Base-by-base conservation (phyloP, 1,140 invertebrate species). In the Heterodera schachtii region DNA sequence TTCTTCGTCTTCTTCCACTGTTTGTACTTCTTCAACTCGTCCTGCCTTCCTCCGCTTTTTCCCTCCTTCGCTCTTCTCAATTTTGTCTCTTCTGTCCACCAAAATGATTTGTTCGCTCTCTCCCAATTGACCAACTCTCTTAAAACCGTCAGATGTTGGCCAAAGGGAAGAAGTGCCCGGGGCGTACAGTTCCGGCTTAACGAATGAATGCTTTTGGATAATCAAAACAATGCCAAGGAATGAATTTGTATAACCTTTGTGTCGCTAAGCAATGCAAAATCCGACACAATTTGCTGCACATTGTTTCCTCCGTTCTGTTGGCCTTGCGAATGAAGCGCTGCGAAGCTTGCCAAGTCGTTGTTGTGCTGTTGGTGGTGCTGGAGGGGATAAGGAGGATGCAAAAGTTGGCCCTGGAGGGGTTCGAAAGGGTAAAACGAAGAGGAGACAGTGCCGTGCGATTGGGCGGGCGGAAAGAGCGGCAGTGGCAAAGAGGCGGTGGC, bases 91-190 rank as follows among this genome's bases (percentile, higher is more conserved):
- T 60, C 57, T 60, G 57, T 19, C 57, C 9, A 60, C 13, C 1
- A 2, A 5, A 19, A 60, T 19, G 16, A 16, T 60, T 60, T 60
- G 57, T 60, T 60, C 57, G 16, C 57, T 3, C 19, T 60, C 57
- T 11, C 11, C 57, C 16, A 60, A 11, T 60, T 60, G 13, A 19
- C 11, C 57, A 5, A 11, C 49, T 52, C 49, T 52, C 11, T 52
- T 52, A 52, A 52, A 52, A 52, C 49, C 2, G 49, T 52, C 49
- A 52, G 49, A 6, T 6, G 49, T 8, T 11, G 11, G 49, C 69
- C 69, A 71, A 60, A 60, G 69, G 31, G 69, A n/a, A 3, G 69
- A 71, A 71, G 69, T 71, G 69, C 69, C 69, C 69, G 69, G n/a
- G 31, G 31, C 69, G 69, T 71, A 71, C 69, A 71, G 19, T 16